Percentiles rank a stretch among this genome's conserved stretches.
Conservation (phyloP, 2,113 vertebrate species). For the Alethe diademata region DNA sequence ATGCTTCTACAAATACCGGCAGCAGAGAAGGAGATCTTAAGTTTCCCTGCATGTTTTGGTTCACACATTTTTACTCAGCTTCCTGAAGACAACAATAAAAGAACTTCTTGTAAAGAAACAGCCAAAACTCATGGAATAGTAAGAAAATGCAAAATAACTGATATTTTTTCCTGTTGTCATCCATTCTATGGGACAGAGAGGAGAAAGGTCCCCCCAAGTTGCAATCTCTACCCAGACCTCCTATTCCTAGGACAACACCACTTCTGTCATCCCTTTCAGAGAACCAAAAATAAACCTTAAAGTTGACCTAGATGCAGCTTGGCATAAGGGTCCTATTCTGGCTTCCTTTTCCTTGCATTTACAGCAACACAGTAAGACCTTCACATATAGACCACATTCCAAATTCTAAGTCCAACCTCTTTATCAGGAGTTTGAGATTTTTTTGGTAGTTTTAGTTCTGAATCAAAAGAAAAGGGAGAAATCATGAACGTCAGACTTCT, state of each 20-base stretch:
- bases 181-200: not conserved
- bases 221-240: not conserved
- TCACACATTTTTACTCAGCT: not conserved
- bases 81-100: not conserved
- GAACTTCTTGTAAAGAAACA: not conserved
- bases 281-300: not conserved
- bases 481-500: fast-evolving
- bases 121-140: not conserved
- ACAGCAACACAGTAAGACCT: not conserved
- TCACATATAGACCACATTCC: not conserved
- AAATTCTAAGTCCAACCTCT: not conserved
- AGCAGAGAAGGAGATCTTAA: not conserved
- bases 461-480: not conserved
- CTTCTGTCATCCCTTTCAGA: not conserved
- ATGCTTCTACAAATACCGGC: not conserved
- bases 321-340: not conserved
- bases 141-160: not conserved
- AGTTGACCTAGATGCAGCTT: not conserved
- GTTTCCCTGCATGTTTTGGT: not conserved
- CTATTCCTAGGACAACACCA: not conserved
- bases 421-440: not conserved
- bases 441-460: not conserved
- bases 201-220: not conserved
- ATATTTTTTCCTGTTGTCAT: not conserved
- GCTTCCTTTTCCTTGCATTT: not conserved